Conservation (phyloP, 2,113 vertebrate species). For the Aix galericulata region DNA sequence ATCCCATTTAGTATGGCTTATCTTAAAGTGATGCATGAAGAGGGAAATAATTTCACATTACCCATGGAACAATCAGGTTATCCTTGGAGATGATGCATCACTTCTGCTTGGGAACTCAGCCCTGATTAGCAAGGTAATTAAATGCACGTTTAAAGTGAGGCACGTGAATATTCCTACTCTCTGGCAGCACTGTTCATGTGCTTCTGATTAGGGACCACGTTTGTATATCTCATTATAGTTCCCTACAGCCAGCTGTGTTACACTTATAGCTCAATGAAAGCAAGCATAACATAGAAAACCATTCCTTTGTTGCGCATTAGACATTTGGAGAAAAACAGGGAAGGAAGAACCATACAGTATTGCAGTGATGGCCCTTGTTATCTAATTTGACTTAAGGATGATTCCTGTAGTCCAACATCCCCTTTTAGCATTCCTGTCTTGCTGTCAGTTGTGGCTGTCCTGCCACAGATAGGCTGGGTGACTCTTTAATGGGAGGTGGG, state of each 20-base stretch:
- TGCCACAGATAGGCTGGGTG: not conserved
- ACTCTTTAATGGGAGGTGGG: fast-evolving
- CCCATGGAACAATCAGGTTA: not conserved
- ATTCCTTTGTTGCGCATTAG: not conserved
- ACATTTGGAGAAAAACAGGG: not conserved
- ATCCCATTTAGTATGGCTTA: not conserved
- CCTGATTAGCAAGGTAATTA: conserved; percentile 7
- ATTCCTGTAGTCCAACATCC: not conserved
- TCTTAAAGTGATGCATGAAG: conserved; percentile 4
- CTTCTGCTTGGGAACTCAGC: not conserved
- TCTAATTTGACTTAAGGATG: not conserved
- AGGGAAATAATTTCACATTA: not conserved
- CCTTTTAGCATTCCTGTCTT: not conserved
- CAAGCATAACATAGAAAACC: not conserved
- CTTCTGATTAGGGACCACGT: not conserved
- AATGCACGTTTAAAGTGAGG: not conserved
- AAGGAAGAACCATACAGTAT: not conserved
- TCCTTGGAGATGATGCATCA: not conserved
- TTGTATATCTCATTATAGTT: not conserved
- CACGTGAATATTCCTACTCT: not conserved
- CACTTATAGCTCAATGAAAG: fast-evolving
- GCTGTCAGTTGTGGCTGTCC: not conserved
- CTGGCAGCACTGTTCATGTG: not conserved
- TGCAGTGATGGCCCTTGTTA: fast-evolving
- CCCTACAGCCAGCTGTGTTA: not conserved